Percentiles rank a stretch among this genome's conserved stretches.
Conservation (phyloP, 1,140 invertebrate genomes). For the Lasioglossum baleicum region DNA sequence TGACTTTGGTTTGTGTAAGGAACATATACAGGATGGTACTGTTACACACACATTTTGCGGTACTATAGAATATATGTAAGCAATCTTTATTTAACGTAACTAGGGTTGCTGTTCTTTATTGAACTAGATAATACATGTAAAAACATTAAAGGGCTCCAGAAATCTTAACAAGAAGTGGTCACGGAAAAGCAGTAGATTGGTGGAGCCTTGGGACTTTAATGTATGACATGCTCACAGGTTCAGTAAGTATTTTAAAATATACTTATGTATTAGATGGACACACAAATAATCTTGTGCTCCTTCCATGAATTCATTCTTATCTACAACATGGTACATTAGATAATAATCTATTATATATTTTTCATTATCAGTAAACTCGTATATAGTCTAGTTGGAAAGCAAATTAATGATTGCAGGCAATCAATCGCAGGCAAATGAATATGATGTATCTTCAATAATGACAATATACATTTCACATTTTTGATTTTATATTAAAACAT, state of each 20-base stretch:
- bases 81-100: constrained; percentile 4
- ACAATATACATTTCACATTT: too few species aligned
- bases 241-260: constrained; percentile 83
- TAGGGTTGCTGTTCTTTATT: not conserved
- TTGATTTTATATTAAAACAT: too few species aligned
- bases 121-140: not conserved
- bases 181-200: constrained; percentile 99
- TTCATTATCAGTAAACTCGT: too few species aligned
- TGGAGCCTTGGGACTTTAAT: constrained; percentile 98
- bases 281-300: not conserved
- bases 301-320: not conserved
- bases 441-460: too few species aligned
- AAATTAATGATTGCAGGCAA: too few species aligned
- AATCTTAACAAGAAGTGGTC: constrained; percentile 96
- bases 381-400: too few species aligned
- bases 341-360: too few species aligned
- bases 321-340: too few species aligned
- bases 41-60: constrained; percentile 99
- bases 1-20: constrained; percentile 99
- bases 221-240: constrained; percentile 99
- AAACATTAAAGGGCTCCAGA: constrained; percentile 92
- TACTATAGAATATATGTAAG: constrained; percentile 99
- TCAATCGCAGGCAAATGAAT: too few species aligned
- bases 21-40: constrained; percentile 96
- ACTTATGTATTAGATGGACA: too few species aligned